Evolutionary conservation across 2,797 vertebrate species (phyloP), one percentile per base, ranked within the genome.

Genomic region (Chlorospingus flavigularis): DNA sequence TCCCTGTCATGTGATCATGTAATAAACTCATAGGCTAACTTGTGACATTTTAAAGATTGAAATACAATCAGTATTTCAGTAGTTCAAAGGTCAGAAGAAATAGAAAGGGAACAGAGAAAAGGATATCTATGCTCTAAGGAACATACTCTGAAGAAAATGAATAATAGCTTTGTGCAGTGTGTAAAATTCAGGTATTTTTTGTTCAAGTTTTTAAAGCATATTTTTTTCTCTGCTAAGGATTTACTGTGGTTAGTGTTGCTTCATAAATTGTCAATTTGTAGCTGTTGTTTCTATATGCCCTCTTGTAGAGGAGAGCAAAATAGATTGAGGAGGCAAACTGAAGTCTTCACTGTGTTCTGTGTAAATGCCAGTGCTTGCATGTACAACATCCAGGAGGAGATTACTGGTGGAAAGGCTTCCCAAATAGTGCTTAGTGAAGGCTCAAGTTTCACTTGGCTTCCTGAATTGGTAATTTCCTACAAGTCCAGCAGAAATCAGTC

Each of bases 401-500:
- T 33, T 6, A 17, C 19, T 37, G 35, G 28, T 4, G 10, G 20
- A 60, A 67, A n/a, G 13, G 13, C 30, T 82, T 90, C 54, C 67
- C 60, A 47, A 51, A 40, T 0, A 17, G 17, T 35, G 30, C 37
- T 43, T 15, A 30, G 5, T 39, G n/a, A 18, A 6, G 33, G 23
- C 55, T 39, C 31, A 40, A 10, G 45, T 40, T 65, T 71, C 45
- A 24, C 26, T 28, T 31, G 30, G 4, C 33, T 71, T 65, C 21
- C 18, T 0, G 0, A 77, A 8, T 23, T 26, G 11, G 17, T 26
- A 28, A 45, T 4, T 53, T 53, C 25, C 12, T 39, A 3, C 11
- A 71, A 58, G 10, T 51, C 25, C 4, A 8, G 5, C 45, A 45
- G 72, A 58, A 83, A 45, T 58, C 30, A 58, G 6, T 77, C 12